Base-by-base conservation (phyloP, 30 jellyfish, hydroid and myxozoan species). In the Pseudorhiza aurosa region DNA sequence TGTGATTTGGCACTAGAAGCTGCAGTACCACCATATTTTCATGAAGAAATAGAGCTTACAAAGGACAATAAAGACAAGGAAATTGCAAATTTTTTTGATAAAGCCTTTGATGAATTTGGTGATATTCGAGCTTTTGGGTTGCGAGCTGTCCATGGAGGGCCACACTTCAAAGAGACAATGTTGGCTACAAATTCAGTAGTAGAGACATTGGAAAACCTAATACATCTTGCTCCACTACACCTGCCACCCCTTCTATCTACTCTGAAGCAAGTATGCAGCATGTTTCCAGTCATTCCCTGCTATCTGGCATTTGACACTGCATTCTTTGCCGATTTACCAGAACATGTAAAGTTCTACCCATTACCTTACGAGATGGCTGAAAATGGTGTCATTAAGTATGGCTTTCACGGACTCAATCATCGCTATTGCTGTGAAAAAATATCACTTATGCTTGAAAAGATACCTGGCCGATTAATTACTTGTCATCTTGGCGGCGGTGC, bases 401-500 rank as follows among this genome's bases (percentile, higher is more conserved):
- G 97, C 15, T 89, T 89, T 43, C 97, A 89, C 56, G 97, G 97
- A 18, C 80, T 71, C 0, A 89, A 89, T 42, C 97, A 89, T 44
- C 95, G 90, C 17, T 68, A 81, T 75, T 77, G 89, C 50, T 49
- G 72, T 60, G 86, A 77, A 19, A 56, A 70, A 27, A 29, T 87
- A 4, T 73, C 89, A 24, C 43, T 40, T n/a, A 51, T 69, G 42
- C 72, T 82, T 9, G 83, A 69, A 24, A 39, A 67, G 10, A 49
- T 49, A n/a, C 80, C 95, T 1, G 28, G 75, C 50, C 65, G 82
- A 30, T 31, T 82, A 65, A 67, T 89, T 4, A 72, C 95, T 2
- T 81, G 95, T 55, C 97, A 89, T 84, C 72, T 89, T 3, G 97
- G 97, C n/a, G 95, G 91, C 17, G 97, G 97, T 15, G 75, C 95